Evolutionary conservation across 2,888 invertebrate genomes (phyloP).

Genomic region (Brachyopa scutellaris): DNA sequence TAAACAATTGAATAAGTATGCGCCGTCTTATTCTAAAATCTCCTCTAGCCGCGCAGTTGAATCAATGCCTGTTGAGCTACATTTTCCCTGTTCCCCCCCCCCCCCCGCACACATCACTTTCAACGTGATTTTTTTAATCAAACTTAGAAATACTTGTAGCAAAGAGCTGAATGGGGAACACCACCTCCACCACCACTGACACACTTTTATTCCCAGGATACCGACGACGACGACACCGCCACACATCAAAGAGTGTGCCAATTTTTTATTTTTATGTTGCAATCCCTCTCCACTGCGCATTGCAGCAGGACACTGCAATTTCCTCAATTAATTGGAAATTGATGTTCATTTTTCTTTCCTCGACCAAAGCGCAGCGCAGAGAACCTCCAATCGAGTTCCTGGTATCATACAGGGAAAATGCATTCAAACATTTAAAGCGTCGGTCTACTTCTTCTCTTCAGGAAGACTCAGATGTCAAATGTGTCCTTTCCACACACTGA

Average conservation of each 20-base stretch:
- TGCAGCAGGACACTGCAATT: constrained; percentile 62
- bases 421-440: neutral
- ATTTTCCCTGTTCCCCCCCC: too few species aligned
- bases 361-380: neutral
- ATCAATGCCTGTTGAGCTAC: too few species aligned
- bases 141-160: too few species aligned
- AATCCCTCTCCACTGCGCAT: constrained; percentile 39
- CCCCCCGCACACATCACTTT: too few species aligned
- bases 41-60: too few species aligned
- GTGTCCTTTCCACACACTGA: constrained; percentile 3
- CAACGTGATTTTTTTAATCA: too few species aligned
- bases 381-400: constrained; percentile 25
- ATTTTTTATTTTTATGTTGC: constrained; percentile 21
- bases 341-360: constrained; percentile 24
- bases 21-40: too few species aligned
- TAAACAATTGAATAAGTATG: too few species aligned
- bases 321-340: constrained; percentile 57
- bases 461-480: constrained; percentile 5
- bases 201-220: neutral
- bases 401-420: neutral
- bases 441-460: neutral
- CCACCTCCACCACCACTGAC: too few species aligned
- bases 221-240: too few species aligned
- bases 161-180: too few species aligned
- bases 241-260: constrained; percentile 23